Conservation (phyloP, 2,113 vertebrate genomes). For the Sinocyclocheilus rhinocerous region DNA sequence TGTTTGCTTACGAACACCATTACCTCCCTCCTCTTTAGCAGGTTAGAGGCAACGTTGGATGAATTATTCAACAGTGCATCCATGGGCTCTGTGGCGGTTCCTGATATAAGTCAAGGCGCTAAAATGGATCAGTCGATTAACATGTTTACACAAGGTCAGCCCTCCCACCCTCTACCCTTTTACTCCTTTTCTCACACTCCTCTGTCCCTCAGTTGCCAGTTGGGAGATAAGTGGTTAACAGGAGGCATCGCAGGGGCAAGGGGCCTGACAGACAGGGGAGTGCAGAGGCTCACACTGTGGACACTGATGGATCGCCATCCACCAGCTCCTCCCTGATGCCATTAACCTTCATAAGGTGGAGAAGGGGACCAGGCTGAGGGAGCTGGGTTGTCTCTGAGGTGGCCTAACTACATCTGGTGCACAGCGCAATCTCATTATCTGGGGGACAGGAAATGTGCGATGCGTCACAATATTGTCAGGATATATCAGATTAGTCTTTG, state of each 20-base stretch:
- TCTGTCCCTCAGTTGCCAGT: slow-evolving; percentile 55
- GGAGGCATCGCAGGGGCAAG: slow-evolving; percentile 70
- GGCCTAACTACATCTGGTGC: slow-evolving; percentile 25
- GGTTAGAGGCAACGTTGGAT: slow-evolving; percentile 82
- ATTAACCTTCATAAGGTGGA: slow-evolving; percentile 65
- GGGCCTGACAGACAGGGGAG: slow-evolving; percentile 71
- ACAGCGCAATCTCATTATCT: slow-evolving; percentile 30
- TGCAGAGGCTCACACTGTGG: slow-evolving; percentile 65
- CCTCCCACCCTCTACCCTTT: slow-evolving; percentile 63
- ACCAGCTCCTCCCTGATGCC: slow-evolving; percentile 60
- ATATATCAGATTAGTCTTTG: neutral
- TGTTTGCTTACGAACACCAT: slow-evolving; percentile 86
- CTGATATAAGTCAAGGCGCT: slow-evolving; percentile 92
- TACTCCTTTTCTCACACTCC: slow-evolving; percentile 9
- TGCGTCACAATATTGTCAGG: slow-evolving; percentile 23
- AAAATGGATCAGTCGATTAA: slow-evolving; percentile 94
- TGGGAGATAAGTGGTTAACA: slow-evolving; percentile 79
- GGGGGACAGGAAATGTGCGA: slow-evolving; percentile 4
- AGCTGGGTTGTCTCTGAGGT: slow-evolving; percentile 33
- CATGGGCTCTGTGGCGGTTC: slow-evolving; percentile 85
- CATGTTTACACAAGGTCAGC: slow-evolving; percentile 86
- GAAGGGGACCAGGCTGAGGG: slow-evolving; percentile 44
- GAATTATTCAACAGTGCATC: slow-evolving; percentile 89
- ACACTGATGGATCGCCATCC: slow-evolving; percentile 74
- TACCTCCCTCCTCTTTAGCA: slow-evolving; percentile 74